Evolutionary conservation across 2,888 invertebrate species (phyloP).

Genomic region (Limnephilus rhombicus): DNA sequence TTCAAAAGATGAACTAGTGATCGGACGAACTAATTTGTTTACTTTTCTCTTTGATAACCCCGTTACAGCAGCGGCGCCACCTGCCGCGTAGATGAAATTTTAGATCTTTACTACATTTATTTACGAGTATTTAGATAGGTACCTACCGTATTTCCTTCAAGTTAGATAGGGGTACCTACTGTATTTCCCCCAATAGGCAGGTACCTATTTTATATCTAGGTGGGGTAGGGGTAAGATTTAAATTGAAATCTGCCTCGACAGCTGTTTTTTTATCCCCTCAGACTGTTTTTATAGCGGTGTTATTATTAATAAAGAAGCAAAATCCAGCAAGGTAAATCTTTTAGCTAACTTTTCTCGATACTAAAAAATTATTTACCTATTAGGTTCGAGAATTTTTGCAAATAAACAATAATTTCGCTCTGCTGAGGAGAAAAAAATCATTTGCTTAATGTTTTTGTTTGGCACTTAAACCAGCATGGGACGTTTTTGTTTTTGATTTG

Average conservation of each 20-base stretch:
- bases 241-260: neutral
- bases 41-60: neutral
- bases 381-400: neutral
- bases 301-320: neutral
- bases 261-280: neutral
- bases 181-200: too few relatives aligned
- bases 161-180: too few relatives aligned
- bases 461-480: too few relatives aligned
- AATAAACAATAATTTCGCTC: neutral
- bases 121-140: too few relatives aligned
- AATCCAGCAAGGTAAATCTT: neutral
- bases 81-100: neutral
- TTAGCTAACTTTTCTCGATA: neutral
- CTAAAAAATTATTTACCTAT: neutral
- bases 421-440: neutral
- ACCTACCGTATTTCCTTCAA: too few relatives aligned
- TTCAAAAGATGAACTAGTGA: neutral
- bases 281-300: neutral
- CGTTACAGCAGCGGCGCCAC: too few relatives aligned
- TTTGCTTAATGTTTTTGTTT: too few relatives aligned
- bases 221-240: neutral
- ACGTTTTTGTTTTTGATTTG: too few relatives aligned
- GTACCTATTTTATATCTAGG: too few relatives aligned
- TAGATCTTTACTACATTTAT: neutral
- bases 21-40: neutral